These are phyloP conservation scores for Aegithalos caudatus DNA, from an alignment of 2,113 vertebrate genomes.

Conservation along the genomic window DNA sequence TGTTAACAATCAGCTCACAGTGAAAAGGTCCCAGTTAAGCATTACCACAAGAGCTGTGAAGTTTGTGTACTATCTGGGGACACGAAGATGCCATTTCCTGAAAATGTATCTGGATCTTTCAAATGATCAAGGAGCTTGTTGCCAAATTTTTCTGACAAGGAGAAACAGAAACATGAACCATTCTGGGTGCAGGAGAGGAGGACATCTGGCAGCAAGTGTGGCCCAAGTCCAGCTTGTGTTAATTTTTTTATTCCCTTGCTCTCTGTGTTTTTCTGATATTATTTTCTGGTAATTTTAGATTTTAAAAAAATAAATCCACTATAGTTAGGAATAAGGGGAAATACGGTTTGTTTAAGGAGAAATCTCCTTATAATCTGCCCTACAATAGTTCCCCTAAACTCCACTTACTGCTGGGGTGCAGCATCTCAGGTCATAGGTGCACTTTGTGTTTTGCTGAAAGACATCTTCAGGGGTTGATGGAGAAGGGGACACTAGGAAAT, in stretches of 20 bases:
- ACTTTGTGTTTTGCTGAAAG: neutral
- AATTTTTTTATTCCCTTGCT: neutral
- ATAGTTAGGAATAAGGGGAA: neutral
- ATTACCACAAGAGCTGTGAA: neutral
- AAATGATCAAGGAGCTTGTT: neutral
- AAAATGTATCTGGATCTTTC: neutral
- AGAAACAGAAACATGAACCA: neutral
- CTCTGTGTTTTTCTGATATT: neutral
- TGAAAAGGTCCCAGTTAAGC: slow-evolving; percentile 13
- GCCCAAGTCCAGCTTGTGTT: neutral
- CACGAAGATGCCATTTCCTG: neutral
- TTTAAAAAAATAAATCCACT: neutral
- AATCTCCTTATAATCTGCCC: neutral
- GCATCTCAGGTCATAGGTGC: neutral
- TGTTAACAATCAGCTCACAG: slow-evolving; percentile 16
- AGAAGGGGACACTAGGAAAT: neutral
- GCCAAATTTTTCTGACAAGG: neutral
- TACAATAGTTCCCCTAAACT: neutral
- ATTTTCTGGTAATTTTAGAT: neutral
- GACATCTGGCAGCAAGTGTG: neutral
- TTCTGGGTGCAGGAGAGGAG: neutral
- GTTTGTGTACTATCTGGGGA: neutral
- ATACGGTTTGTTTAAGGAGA: neutral
- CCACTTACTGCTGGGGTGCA: too few species aligned
- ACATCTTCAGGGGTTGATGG: neutral